Percentiles rank a stretch among this genome's conserved stretches.
These are phyloP conservation scores for Lasioglossum zephyrum DNA, from an alignment of 2,888 invertebrate species.

Conservation along the genomic window DNA sequence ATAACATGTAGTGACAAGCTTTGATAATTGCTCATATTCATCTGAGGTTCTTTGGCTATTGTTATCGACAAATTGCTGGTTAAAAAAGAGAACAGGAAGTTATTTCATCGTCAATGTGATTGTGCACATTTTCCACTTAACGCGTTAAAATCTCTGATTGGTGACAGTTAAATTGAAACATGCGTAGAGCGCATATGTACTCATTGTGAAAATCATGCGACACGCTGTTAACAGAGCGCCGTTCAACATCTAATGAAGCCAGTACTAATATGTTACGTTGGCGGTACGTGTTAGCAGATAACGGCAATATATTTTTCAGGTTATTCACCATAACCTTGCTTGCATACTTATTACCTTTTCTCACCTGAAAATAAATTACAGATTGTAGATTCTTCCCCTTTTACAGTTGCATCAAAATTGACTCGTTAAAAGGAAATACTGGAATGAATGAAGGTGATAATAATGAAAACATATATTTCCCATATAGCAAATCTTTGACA, in stretches of 20 bases:
- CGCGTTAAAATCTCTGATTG: background rate
- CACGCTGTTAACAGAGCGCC: background rate
- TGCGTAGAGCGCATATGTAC: background rate
- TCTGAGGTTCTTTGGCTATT: background rate
- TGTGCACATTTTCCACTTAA: background rate
- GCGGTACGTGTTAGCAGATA: background rate
- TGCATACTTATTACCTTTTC: background rate
- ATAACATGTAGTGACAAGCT: no score
- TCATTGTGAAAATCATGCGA: background rate
- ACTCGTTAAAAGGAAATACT: background rate
- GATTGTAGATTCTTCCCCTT: background rate
- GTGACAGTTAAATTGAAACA: background rate
- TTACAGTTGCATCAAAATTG: background rate
- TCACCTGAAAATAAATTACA: background rate
- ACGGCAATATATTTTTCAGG: background rate
- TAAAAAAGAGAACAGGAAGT: background rate
- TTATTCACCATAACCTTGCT: background rate
- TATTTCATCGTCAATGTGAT: background rate
- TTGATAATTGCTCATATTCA: background rate
- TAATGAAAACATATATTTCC: background rate
- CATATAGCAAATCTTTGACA: background rate
- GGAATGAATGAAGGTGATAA: background rate
- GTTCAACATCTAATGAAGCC: background rate
- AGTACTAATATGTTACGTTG: background rate
- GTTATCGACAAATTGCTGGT: background rate